Percentiles rank a stretch among this genome's conserved stretches.
Evolutionary conservation across 2,888 invertebrate genomes (phyloP).

Genomic region (Nasonia oneida): DNA sequence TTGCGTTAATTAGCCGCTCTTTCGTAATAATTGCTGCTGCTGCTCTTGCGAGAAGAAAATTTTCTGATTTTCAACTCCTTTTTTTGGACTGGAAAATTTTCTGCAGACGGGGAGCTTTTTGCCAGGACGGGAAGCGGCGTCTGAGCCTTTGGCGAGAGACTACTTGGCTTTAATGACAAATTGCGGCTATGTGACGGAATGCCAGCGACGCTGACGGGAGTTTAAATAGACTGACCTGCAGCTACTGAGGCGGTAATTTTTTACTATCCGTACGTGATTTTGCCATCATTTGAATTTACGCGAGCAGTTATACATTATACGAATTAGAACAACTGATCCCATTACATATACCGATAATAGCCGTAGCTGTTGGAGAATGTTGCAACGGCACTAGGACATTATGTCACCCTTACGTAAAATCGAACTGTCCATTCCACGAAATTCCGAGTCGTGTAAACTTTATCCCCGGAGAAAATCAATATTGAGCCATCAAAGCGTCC

Average conservation of each 20-base stretch:
- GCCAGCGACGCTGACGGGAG: neutral
- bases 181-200: neutral
- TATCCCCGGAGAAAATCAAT: neutral
- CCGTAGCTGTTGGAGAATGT: neutral
- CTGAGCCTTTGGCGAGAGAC: neutral
- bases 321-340: neutral
- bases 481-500: slow-evolving; percentile 1
- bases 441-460: neutral
- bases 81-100: slow-evolving; percentile 12
- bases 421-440: neutral
- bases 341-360: neutral
- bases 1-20: slow-evolving; percentile 37
- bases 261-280: neutral
- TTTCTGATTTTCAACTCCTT: slow-evolving; percentile 48
- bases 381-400: neutral
- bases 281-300: neutral
- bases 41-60: slow-evolving; percentile 27
- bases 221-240: neutral
- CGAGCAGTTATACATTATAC: neutral
- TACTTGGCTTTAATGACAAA: neutral
- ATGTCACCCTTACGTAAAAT: neutral
- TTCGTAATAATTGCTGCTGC: slow-evolving; percentile 32
- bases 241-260: neutral
- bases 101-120: neutral
- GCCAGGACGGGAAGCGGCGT: neutral